phyloP scores from a whole-genome alignment of 2,113 vertebrate species.

The Dipodomys spectabilis region DNA sequence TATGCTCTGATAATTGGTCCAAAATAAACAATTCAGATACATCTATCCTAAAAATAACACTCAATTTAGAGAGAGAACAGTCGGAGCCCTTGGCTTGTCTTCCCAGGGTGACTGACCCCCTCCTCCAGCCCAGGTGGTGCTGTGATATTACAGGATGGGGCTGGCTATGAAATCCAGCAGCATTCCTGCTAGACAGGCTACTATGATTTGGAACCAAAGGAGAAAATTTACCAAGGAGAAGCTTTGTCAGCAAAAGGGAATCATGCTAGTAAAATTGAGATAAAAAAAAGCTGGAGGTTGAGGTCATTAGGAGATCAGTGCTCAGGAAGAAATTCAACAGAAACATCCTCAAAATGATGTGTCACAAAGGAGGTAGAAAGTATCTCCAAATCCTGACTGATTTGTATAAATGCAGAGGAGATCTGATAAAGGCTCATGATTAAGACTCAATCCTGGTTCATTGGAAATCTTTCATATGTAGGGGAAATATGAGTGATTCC shows the following conservation, averaged over 20 bases:
- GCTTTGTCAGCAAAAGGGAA: not conserved
- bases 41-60: not conserved
- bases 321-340: not conserved
- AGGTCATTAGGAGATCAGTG: not conserved
- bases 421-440: not conserved
- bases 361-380: not conserved
- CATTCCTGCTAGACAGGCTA: not conserved
- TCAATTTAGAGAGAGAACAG: not conserved
- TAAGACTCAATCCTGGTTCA: not conserved
- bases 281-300: not conserved
- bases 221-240: not conserved
- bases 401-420: not conserved
- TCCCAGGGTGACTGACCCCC: not conserved
- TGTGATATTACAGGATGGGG: not conserved
- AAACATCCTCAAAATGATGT: not conserved
- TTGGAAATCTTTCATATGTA: not conserved
- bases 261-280: not conserved
- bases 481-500: fast-evolving
- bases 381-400: not conserved
- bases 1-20: not conserved
- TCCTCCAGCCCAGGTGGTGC: no score
- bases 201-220: not conserved
- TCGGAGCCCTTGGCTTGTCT: not conserved
- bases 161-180: not conserved
- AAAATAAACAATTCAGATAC: constrained; percentile 8